Base-by-base conservation (phyloP, 1,140 invertebrate species). In the Papilio aristodemus region DNA sequence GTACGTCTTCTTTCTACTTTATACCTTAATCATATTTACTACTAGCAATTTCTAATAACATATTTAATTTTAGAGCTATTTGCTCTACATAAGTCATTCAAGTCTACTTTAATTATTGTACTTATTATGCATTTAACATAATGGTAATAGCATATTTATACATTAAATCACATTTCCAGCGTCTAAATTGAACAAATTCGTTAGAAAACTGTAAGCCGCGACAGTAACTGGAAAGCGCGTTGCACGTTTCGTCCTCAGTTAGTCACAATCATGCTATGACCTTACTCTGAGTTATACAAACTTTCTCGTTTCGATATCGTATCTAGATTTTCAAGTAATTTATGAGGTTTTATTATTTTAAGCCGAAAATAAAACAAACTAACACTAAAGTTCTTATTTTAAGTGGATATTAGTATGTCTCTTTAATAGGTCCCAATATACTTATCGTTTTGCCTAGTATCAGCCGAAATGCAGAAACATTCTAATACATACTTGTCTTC, bases 161-260 rank as follows among this genome's bases (percentile, higher is more conserved):
- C 10, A 39, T 39, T 4, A 39, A 39, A 39, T 4, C 4, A 39
- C 1, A 39, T 39, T 1, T 39, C 19, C 19, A 6, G 27, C 2
- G 17, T 50, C 46, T 19, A 50, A 46, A 50, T 50, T 2, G 19
- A 50, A 50, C 8, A 50, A 22, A 22, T 14, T 39, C 11, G 10
- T 50, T 25, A 11, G 8, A 22, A 10, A 50, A 22, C 22, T 50
- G 46, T 50, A 19, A 50, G 41, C 41, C 14, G 41, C 41, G 41
- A 46, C 46, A 22, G 46, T 10, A 50, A 50, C 19, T 50, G 46
- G 8, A 50, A 22, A 22, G 46, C 46, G 46, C 19, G 41, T 46
- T 17, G 8, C 5, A 11, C 46, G 19, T 17, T 50, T 50, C 46
- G 17, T 50, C 19, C 19, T 50, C 41, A 17, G 41, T 41, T 46